phyloP scores from a whole-genome alignment of 1,140 invertebrate species.

The Dryas iulia region DNA sequence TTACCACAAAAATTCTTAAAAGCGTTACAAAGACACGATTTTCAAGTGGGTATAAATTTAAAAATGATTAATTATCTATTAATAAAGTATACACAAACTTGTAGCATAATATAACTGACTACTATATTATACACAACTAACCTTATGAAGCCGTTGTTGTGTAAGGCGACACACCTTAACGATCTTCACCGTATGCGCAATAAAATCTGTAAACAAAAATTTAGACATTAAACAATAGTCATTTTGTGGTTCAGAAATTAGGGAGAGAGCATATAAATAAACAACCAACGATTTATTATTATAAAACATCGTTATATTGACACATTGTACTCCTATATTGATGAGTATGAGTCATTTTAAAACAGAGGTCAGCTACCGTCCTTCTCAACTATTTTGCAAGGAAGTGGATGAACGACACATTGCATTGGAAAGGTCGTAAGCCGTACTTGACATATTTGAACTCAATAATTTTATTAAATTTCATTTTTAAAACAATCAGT shows the following conservation, averaged over 20 bases:
- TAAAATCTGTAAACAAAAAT: slow-evolving; percentile 13
- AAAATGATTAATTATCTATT: too few relatives aligned
- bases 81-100: too few relatives aligned
- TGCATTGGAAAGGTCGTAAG: slow-evolving; percentile 16
- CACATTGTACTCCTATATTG: not conserved
- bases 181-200: not conserved
- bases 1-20: too few relatives aligned
- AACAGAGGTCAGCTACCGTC: slow-evolving; percentile 23
- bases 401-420: slow-evolving; percentile 25
- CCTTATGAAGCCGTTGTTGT: slow-evolving; percentile 15
- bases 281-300: not conserved
- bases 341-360: not conserved
- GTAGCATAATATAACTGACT: not conserved
- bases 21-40: too few relatives aligned
- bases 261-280: not conserved
- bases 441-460: slow-evolving; percentile 12
- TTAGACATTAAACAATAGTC: not conserved
- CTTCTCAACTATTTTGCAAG: slow-evolving; percentile 24
- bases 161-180: not conserved
- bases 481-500: not conserved
- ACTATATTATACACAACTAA: slow-evolving; percentile 4
- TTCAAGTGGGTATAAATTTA: too few relatives aligned
- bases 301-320: not conserved
- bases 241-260: not conserved
- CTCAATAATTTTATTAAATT: not conserved